Percentiles rank a stretch among this genome's conserved stretches.
These are phyloP conservation scores for Ciconia boyciana DNA, from an alignment of 2,113 vertebrate species.

Conservation along the genomic window DNA sequence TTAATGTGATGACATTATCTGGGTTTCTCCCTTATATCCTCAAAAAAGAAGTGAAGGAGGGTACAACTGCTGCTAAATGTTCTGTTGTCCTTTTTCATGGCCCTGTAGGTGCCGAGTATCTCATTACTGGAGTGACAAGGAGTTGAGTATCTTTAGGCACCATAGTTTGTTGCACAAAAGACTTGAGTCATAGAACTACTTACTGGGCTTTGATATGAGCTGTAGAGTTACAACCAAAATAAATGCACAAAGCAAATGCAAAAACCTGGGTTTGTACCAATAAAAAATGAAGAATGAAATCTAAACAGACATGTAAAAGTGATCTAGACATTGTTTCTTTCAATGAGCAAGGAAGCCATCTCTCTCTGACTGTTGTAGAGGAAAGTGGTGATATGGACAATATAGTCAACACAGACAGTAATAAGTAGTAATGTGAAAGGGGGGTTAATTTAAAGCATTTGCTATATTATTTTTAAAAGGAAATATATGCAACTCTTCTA, in stretches of 20 bases:
- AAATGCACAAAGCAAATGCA: neutral
- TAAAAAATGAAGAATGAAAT: neutral
- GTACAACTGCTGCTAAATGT: neutral
- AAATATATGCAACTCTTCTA: conserved; percentile 69
- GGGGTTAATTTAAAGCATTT: conserved; percentile 59
- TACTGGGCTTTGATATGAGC: neutral
- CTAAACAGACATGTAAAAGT: neutral
- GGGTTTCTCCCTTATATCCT: neutral
- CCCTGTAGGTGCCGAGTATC: neutral
- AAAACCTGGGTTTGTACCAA: neutral
- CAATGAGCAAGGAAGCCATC: neutral
- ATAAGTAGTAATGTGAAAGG: conserved; percentile 8
- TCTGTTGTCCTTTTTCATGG: neutral
- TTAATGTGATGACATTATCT: neutral
- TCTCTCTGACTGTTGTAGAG: neutral
- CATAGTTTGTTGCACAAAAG: neutral
- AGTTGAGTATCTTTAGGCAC: neutral
- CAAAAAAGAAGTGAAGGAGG: neutral
- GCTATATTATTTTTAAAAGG: conserved; percentile 73
- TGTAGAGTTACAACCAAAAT: neutral
- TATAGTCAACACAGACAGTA: conserved; percentile 72
- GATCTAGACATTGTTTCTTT: neutral
- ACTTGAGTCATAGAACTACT: neutral
- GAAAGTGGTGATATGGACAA: conserved; percentile 42
- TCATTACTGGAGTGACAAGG: neutral